phyloP scores from a whole-genome alignment of 2,797 vertebrate genomes.

The Percopsis omiscomaycus region DNA sequence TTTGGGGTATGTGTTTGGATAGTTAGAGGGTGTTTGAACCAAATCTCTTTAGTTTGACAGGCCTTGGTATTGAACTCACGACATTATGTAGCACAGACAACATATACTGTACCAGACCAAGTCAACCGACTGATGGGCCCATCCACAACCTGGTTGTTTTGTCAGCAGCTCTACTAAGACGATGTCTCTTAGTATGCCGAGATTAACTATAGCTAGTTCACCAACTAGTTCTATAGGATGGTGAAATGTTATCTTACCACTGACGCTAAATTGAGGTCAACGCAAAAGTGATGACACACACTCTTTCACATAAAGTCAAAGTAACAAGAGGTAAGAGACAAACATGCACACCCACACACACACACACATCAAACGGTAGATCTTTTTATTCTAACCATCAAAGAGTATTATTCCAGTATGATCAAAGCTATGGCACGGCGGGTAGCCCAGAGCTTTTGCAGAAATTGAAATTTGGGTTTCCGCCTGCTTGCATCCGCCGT shows the following conservation, averaged over 20 bases:
- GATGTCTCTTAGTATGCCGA: too few species aligned
- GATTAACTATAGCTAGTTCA: too few species aligned
- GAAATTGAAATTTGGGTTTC: constrained; percentile 64
- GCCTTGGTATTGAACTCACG: too few species aligned
- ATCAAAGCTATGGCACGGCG: constrained; percentile 65
- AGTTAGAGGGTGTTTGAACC: too few species aligned
- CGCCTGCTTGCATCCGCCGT: constrained; percentile 35
- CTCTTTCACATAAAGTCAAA: constrained; percentile 46
- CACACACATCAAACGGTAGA: constrained; percentile 65
- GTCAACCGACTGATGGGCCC: too few species aligned
- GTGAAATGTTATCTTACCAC: constrained; percentile 43
- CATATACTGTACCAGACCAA: too few species aligned
- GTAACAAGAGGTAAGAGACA: constrained; percentile 20
- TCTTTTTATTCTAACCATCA: constrained; percentile 71
- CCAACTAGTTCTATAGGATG: not conserved
- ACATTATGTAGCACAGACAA: too few species aligned
- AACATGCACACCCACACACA: not conserved
- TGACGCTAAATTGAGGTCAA: constrained; percentile 53
- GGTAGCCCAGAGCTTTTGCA: constrained; percentile 60
- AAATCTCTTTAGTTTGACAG: too few species aligned
- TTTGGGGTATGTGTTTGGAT: too few species aligned
- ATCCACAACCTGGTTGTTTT: too few species aligned
- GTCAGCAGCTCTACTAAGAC: too few species aligned
- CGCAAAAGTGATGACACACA: constrained; percentile 48
- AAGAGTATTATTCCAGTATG: constrained; percentile 66